Evolutionary conservation across 2,888 invertebrate species (phyloP).

Genomic region (Asteroscopus sphinx): DNA sequence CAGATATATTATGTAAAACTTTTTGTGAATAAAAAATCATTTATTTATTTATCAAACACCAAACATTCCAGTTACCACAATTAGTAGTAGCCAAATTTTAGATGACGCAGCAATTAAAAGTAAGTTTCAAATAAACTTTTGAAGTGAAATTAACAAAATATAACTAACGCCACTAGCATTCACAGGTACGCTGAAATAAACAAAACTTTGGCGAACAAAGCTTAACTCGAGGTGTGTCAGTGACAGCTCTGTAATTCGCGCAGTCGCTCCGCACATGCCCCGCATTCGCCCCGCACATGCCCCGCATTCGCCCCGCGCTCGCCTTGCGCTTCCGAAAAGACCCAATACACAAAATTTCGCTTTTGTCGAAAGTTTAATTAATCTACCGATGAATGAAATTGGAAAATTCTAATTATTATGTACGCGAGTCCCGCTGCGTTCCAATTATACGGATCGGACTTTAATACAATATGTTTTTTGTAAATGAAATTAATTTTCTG

Average conservation of each 20-base stretch:
- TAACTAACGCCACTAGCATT: neutral
- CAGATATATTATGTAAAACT: too few species aligned
- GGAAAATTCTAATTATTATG: slow-evolving; percentile 49
- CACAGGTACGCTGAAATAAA: slow-evolving; percentile 6
- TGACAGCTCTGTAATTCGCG: slow-evolving; percentile 36
- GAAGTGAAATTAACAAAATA: slow-evolving; percentile 20
- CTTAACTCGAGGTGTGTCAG: slow-evolving; percentile 20
- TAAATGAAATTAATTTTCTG: slow-evolving; percentile 9
- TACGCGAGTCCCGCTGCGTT: slow-evolving; percentile 3
- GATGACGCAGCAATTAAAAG: slow-evolving; percentile 13
- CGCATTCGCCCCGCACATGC: slow-evolving; percentile 5
- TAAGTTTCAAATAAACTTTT: slow-evolving; percentile 31
- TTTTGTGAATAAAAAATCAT: too few species aligned
- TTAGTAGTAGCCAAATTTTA: neutral
- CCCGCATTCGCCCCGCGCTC: slow-evolving; percentile 8
- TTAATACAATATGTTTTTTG: neutral
- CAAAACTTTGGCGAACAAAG: slow-evolving; percentile 24
- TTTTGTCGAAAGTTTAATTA: slow-evolving; percentile 57
- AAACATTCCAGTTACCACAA: neutral
- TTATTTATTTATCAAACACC: neutral
- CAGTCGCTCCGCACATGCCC: neutral
- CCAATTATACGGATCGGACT: slow-evolving; percentile 1
- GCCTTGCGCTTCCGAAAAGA: slow-evolving; percentile 43
- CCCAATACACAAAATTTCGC: slow-evolving; percentile 43
- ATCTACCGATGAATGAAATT: slow-evolving; percentile 38